A percentile compares a stretch with the other conserved stretches of the same genome.
phyloP scores from a whole-genome alignment of 2,797 vertebrate genomes.

The Spea hammondii region DNA sequence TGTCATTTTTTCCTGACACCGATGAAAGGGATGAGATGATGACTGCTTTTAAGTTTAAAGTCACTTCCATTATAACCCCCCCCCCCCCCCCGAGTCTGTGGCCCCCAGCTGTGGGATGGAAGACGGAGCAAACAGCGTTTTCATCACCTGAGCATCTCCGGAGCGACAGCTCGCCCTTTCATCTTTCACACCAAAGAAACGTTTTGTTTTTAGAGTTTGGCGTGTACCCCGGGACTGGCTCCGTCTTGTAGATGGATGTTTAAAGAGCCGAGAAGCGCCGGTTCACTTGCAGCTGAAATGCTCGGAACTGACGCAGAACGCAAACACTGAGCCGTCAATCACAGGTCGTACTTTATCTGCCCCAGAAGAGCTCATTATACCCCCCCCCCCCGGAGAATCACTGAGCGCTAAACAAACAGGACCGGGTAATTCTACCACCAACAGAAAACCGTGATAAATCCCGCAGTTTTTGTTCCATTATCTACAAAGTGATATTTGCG shows the following conservation, averaged over 20 bases:
- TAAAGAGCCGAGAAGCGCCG: not conserved
- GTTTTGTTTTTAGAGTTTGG: too few species aligned
- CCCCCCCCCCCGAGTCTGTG: not conserved
- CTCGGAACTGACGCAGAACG: not conserved
- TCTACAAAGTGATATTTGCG: too few species aligned
- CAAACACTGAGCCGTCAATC: not conserved
- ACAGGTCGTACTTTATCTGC: too few species aligned
- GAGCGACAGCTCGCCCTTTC: not conserved
- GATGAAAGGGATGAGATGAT: too few species aligned
- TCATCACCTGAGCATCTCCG: constrained; percentile 35
- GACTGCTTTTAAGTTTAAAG: not conserved
- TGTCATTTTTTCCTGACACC: too few species aligned
- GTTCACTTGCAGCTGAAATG: not conserved
- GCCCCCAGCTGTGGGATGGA: not conserved
- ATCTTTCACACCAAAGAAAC: constrained; percentile 2
- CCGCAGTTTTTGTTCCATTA: too few species aligned
- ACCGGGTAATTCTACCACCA: too few species aligned
- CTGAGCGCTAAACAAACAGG: too few species aligned
- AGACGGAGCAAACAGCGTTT: not conserved
- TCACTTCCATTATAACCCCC: not conserved
- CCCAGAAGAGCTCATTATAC: not conserved
- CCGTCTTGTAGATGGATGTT: not conserved
- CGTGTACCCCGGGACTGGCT: not conserved
- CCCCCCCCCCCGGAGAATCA: too few species aligned
- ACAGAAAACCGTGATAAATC: too few species aligned